phyloP scores from a whole-genome alignment of 2,797 vertebrate genomes.

The Avahi laniger region DNA sequence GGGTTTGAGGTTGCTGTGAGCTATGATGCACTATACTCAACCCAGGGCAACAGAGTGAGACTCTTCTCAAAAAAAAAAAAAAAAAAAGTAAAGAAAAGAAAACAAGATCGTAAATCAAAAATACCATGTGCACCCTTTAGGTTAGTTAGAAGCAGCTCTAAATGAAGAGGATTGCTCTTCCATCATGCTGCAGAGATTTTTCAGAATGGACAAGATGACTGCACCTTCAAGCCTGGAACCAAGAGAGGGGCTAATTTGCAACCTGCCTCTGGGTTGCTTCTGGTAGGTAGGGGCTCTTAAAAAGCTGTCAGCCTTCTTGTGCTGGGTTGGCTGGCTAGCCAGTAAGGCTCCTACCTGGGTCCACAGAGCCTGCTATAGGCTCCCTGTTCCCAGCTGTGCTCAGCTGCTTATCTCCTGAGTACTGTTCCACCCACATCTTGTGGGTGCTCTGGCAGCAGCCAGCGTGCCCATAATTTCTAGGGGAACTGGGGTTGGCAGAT shows the following conservation, averaged over 20 bases:
- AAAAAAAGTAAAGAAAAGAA: no score
- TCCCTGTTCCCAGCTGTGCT: neutral
- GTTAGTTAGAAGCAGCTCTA: constrained; percentile 30
- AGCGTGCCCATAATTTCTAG: neutral
- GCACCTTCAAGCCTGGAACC: neutral
- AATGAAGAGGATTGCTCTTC: neutral
- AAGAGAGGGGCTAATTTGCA: neutral
- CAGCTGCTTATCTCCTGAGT: neutral
- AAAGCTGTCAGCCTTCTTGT: neutral
- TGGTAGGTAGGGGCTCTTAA: neutral
- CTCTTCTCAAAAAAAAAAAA: no score
- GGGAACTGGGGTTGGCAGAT: neutral
- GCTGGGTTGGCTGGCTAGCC: neutral
- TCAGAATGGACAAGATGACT: neutral
- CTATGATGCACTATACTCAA: no score
- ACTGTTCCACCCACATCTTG: neutral
- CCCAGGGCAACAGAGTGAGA: no score
- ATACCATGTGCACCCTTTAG: neutral
- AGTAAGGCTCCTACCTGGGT: neutral
- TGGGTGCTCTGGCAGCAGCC: neutral
- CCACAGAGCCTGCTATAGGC: neutral
- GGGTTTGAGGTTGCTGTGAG: no score
- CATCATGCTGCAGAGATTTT: neutral
- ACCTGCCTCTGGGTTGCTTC: neutral
- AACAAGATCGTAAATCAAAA: neutral